Base-by-base conservation (phyloP, 2,888 invertebrate genomes). In the Dexiosoma caninum region DNA sequence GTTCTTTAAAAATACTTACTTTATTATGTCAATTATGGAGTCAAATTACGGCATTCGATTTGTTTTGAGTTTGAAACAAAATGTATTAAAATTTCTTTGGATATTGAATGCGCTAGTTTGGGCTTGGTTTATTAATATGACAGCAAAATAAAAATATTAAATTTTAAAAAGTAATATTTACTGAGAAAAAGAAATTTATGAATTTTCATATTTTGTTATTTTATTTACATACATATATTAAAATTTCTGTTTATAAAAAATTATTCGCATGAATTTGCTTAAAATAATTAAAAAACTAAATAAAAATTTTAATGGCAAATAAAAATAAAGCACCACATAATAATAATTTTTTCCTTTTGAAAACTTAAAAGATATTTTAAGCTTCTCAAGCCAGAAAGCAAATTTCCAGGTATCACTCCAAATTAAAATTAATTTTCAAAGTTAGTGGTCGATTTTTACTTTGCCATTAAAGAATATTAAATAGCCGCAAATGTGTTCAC, bases 1-100 rank as follows among this genome's bases (percentile, higher is more conserved):
- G 86, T 85, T 85, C 75, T 77, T 40, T 9, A 9, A 23, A 23
- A 57, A 1, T n/a, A 35, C n/a, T 49, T 23, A 57, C n/a, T 46
- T 35, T 57, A 69, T 75, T 57, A 69, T 75, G 51, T 23, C 30
- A 55, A 21, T 77, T 53, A 35, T 59, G n/a, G n/a, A n/a, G n/a
- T n/a, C n/a, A n/a, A n/a, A n/a, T n/a, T n/a, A n/a, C n/a, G n/a
- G n/a, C n/a, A n/a, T n/a, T n/a, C n/a, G n/a, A n/a, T n/a, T n/a
- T n/a, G n/a, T n/a, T n/a, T n/a, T n/a, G n/a, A n/a, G n/a, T n/a
- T n/a, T n/a, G n/a, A n/a, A n/a, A n/a, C n/a, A n/a, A n/a, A n/a
- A n/a, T n/a, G n/a, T n/a, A n/a, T n/a, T n/a, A n/a, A n/a, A n/a
- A n/a, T n/a, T n/a, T n/a, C n/a, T n/a, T n/a, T n/a, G n/a, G n/a